A percentile compares a stretch with the other conserved stretches of the same genome.
These are phyloP conservation scores for Lycodopsis pacificus DNA, from an alignment of 2,797 vertebrate genomes.

Conservation along the genomic window DNA sequence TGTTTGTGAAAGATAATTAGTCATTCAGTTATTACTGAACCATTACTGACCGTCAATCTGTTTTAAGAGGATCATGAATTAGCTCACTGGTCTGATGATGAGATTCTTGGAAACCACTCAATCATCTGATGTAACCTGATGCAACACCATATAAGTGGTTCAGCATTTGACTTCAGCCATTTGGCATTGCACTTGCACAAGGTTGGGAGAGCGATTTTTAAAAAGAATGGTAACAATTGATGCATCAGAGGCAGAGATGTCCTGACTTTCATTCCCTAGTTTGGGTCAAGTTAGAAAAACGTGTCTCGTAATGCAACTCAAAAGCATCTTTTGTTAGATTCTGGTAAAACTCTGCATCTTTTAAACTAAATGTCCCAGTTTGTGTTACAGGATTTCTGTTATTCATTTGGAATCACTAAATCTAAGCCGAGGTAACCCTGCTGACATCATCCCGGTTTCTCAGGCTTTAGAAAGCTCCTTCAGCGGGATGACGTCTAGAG, in stretches of 20 bases:
- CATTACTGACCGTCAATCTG: constrained; percentile 47
- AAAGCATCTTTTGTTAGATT: not conserved
- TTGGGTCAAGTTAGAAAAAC: not conserved
- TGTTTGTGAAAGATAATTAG: constrained; percentile 61
- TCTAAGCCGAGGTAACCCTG: not conserved
- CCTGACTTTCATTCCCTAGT: not conserved
- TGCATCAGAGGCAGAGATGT: not conserved
- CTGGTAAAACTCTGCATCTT: not conserved
- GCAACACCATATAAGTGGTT: constrained; percentile 2
- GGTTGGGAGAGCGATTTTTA: not conserved
- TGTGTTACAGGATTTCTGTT: constrained; percentile 14
- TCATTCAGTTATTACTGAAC: constrained; percentile 53
- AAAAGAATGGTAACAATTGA: not conserved
- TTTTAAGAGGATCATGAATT: constrained; percentile 53
- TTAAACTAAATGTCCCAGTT: constrained; percentile 1
- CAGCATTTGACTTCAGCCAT: not conserved
- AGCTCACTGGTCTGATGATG: constrained; percentile 43
- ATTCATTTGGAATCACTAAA: not conserved
- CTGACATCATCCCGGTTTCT: not conserved
- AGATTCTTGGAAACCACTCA: constrained; percentile 52
- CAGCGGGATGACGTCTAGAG: not conserved
- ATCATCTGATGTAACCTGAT: constrained; percentile 49
- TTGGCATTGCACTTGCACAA: not conserved
- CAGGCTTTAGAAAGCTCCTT: not conserved
- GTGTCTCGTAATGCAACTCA: constrained; percentile 19